phyloP scores from a whole-genome alignment of 2,113 vertebrate genomes.

The Thryonomys swinderianus region DNA sequence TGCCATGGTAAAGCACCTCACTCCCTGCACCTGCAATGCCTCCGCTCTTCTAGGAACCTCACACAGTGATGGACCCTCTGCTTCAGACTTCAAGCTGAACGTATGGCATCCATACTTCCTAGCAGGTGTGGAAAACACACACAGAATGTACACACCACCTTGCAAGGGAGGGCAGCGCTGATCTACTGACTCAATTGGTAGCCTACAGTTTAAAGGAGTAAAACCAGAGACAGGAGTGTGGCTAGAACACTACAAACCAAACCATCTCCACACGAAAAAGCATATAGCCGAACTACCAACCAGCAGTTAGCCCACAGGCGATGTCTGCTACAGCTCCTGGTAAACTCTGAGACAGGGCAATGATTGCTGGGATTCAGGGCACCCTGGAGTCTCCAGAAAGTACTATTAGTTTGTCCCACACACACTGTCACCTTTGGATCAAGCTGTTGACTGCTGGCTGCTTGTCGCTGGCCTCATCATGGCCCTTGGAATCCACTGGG shows the following conservation, averaged over 20 bases:
- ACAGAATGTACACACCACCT: background rate
- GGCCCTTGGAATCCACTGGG: background rate
- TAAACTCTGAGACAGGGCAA: background rate
- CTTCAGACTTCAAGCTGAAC: background rate
- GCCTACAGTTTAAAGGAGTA: slow-evolving; percentile 24
- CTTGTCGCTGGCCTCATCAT: background rate
- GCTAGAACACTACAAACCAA: background rate
- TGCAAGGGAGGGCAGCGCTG: background rate
- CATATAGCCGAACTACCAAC: background rate
- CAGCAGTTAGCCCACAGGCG: background rate
- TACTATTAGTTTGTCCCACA: background rate
- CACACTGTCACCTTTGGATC: background rate
- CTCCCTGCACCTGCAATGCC: background rate
- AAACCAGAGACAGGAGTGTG: background rate
- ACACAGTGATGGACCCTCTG: background rate
- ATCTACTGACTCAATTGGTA: background rate
- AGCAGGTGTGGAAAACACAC: background rate
- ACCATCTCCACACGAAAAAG: background rate
- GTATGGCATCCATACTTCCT: background rate
- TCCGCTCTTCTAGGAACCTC: background rate
- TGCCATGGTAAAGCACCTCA: background rate
- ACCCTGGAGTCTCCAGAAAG: slow-evolving; percentile 17
- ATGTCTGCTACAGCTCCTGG: background rate
- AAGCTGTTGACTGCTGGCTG: background rate
- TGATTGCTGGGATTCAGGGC: background rate